Base-by-base conservation (phyloP, 2,888 invertebrate species). In the Caenorhabditis sp. region DNA sequence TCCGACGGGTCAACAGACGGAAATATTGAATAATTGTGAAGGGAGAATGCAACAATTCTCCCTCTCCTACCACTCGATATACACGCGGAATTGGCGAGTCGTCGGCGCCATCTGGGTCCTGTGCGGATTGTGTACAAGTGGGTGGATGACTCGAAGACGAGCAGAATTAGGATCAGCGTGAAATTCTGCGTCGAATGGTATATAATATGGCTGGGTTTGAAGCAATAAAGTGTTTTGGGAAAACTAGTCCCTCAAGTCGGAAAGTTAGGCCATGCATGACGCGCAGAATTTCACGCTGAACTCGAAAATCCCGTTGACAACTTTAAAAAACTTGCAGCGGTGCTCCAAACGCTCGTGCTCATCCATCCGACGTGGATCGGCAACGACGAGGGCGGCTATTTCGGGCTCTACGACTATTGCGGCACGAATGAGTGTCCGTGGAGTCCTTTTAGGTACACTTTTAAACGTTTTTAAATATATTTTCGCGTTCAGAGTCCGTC, bases 81-180 rank as follows among this genome's bases (percentile, higher is more conserved):
- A 91, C 80, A 87, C 89, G 4, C 80, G 90, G 35, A 90, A 91
- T 86, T 90, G 90, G 52, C 85, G 90, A 68, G 96, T 96, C 55
- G 95, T 98, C 81, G 96, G 95, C 58, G 96, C 97, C 76, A 92
- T 97, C 84, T 98, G 98, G 98, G 96, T 94, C 79, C 94, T 98
- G 89, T 96, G 98, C 91, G 95, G 95, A 83, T 94, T 97, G 89
- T 96, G 96, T 52, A 79, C 83, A 43, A 78, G 85, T 84, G 24
- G 17, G 77, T 77, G n/a, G n/a, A n/a, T n/a, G n/a, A n/a, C n/a
- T n/a, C n/a, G n/a, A n/a, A n/a, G n/a, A n/a, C n/a, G 13, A 15
- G 26, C 26, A 13, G 22, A 48, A 24, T n/a, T n/a, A n/a, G n/a
- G n/a, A n/a, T n/a, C n/a, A n/a, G n/a, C n/a, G n/a, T n/a, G n/a